These are phyloP conservation scores for Ophonus ardosiacus DNA, from an alignment of 2,888 invertebrate genomes.

Conservation along the genomic window DNA sequence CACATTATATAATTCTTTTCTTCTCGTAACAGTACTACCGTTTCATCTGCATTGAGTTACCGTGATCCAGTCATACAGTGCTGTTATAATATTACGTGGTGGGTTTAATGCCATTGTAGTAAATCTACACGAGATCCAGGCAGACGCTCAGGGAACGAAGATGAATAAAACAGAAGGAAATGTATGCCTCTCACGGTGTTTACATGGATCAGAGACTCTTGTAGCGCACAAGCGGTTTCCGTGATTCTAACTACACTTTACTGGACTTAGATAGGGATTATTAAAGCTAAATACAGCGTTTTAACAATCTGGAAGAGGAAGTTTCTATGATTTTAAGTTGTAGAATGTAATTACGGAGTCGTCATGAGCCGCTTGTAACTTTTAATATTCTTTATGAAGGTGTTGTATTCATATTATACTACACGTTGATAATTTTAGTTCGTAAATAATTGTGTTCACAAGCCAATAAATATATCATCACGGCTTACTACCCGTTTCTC, in stretches of 20 bases:
- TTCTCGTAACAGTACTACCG: neutral
- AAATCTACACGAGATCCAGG: neutral
- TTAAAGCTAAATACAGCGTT: neutral
- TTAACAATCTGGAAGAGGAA: too few species aligned
- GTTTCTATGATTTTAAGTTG: too few species aligned
- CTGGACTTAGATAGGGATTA: neutral
- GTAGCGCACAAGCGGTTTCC: neutral
- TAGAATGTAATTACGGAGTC: too few species aligned
- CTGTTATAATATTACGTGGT: neutral
- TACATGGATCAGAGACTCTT: slow-evolving; percentile 26
- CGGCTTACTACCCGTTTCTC: too few species aligned
- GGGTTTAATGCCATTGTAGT: neutral
- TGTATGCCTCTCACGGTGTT: slow-evolving; percentile 24
- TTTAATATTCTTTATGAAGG: too few species aligned
- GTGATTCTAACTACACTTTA: neutral
- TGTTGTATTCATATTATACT: too few species aligned
- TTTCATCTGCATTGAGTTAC: neutral
- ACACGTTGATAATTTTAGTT: too few species aligned
- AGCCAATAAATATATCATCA: too few species aligned
- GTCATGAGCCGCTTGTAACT: too few species aligned
- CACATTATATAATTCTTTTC: neutral
- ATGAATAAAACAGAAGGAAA: slow-evolving; percentile 40
- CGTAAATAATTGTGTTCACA: too few species aligned
- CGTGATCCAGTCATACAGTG: neutral
- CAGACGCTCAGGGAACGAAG: neutral